These are phyloP conservation scores for Dunckerocampus dactyliophorus DNA, from an alignment of 2,113 vertebrate genomes.

Conservation along the genomic window DNA sequence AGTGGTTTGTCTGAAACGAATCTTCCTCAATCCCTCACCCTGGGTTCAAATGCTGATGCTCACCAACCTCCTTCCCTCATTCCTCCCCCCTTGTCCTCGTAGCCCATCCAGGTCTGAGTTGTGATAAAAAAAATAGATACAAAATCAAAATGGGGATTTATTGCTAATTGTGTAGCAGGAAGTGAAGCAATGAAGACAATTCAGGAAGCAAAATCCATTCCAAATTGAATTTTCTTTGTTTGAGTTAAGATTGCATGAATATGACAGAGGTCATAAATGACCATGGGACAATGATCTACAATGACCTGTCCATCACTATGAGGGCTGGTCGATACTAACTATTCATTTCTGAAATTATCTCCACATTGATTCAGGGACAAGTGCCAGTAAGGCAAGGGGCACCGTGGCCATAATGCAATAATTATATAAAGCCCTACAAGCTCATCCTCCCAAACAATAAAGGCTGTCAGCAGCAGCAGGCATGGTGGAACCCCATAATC, in stretches of 20 bases:
- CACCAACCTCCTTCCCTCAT: slow-evolving; percentile 72
- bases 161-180: slow-evolving; percentile 81
- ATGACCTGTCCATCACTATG: slow-evolving; percentile 82
- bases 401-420: slow-evolving; percentile 95
- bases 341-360: slow-evolving; percentile 99
- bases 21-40: slow-evolving; percentile 91
- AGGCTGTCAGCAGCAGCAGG: slow-evolving; percentile 90
- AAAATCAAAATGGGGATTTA: slow-evolving; percentile 91
- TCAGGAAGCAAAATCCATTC: slow-evolving; percentile 81
- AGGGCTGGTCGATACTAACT: slow-evolving; percentile 97
- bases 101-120: slow-evolving; percentile 80
- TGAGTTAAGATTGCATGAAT: slow-evolving; percentile 75
- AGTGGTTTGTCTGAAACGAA: slow-evolving; percentile 89
- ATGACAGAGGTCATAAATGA: slow-evolving; percentile 95
- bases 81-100: slow-evolving; percentile 62
- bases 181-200: slow-evolving; percentile 46
- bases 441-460: slow-evolving; percentile 97
- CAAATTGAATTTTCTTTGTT: slow-evolving; percentile 99
- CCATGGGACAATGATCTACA: slow-evolving; percentile 93
- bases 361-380: slow-evolving; percentile 98
- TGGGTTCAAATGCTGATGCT: slow-evolving; percentile 77
- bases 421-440: slow-evolving; percentile 99
- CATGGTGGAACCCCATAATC: slow-evolving; percentile 92
- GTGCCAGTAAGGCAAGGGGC: slow-evolving; percentile 82
- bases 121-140: slow-evolving; percentile 78